Evolutionary conservation across 2,797 vertebrate genomes (phyloP).

Genomic region (Telmatherina bonti): DNA sequence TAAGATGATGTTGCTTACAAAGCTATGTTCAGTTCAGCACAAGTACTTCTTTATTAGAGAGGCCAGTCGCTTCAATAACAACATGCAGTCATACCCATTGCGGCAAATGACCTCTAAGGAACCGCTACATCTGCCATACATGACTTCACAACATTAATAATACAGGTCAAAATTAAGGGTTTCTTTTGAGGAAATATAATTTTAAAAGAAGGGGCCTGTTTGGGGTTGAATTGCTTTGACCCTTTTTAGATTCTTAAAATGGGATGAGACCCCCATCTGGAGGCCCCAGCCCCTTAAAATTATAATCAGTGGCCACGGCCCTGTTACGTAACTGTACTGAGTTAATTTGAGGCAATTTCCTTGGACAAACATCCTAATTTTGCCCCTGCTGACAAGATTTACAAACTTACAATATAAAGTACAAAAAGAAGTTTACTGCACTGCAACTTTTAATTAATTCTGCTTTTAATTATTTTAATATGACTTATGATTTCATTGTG

Average conservation of each 20-base stretch:
- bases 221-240: slow-evolving; percentile 19
- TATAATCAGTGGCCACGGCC: slow-evolving; percentile 7
- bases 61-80: slow-evolving; percentile 49
- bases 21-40: slow-evolving; percentile 68
- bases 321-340: slow-evolving; percentile 40
- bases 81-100: slow-evolving; percentile 52
- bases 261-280: slow-evolving; percentile 21
- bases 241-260: slow-evolving; percentile 26
- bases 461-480: too few species aligned
- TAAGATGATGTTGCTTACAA: slow-evolving; percentile 65
- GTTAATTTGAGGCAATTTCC: slow-evolving; percentile 37
- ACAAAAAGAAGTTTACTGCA: neutral
- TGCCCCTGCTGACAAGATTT: neutral
- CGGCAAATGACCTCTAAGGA: slow-evolving; percentile 28
- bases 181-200: slow-evolving; percentile 24
- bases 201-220: slow-evolving; percentile 18
- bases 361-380: slow-evolving; percentile 10
- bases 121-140: slow-evolving; percentile 32
- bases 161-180: slow-evolving; percentile 32
- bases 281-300: slow-evolving; percentile 28
- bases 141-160: slow-evolving; percentile 53
- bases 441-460: too few species aligned
- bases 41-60: slow-evolving; percentile 53
- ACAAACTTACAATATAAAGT: neutral
- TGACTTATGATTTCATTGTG: too few species aligned